Conservation (phyloP, 1,140 invertebrate genomes). For the Lasioglossum baleicum region DNA sequence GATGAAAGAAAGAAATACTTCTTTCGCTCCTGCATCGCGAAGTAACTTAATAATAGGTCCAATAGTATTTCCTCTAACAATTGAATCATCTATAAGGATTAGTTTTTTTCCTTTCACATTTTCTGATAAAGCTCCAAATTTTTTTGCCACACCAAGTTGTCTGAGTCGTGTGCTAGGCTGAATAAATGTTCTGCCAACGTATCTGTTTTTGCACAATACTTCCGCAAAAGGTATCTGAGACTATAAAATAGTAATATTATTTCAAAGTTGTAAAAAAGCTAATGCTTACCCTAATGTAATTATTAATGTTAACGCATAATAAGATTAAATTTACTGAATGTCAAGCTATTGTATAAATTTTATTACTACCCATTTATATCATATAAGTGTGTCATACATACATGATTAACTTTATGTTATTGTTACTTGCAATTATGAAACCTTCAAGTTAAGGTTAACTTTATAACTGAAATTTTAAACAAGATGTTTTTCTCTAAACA, state of each 20-base stretch:
- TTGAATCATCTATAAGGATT: constrained; percentile 97
- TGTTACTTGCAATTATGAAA: too few relatives aligned
- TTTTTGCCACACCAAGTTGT: constrained; percentile 96
- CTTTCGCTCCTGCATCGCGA: constrained; percentile 94
- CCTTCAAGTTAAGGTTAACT: too few relatives aligned
- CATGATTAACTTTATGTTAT: too few relatives aligned
- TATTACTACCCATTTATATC: too few relatives aligned
- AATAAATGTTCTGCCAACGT: constrained; percentile 98
- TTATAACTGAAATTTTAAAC: too few relatives aligned
- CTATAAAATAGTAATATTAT: constrained; percentile 78
- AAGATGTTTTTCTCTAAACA: too few relatives aligned
- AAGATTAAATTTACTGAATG: too few relatives aligned
- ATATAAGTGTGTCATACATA: too few relatives aligned
- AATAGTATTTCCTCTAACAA: constrained; percentile 98
- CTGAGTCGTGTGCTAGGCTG: constrained; percentile 95
- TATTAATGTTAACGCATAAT: too few relatives aligned
- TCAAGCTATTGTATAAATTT: too few relatives aligned
- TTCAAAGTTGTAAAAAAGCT: too few relatives aligned
- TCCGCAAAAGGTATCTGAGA: constrained; percentile 95
- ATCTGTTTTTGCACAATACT: constrained; percentile 97
- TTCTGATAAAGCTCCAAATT: constrained; percentile 96
- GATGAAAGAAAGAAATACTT: constrained; percentile 81
- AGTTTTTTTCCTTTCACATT: constrained; percentile 94
- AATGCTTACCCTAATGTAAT: too few relatives aligned
- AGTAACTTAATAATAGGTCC: constrained; percentile 96